Base-by-base conservation (phyloP, 2,888 invertebrate genomes). In the Eristalinus aeneus region DNA sequence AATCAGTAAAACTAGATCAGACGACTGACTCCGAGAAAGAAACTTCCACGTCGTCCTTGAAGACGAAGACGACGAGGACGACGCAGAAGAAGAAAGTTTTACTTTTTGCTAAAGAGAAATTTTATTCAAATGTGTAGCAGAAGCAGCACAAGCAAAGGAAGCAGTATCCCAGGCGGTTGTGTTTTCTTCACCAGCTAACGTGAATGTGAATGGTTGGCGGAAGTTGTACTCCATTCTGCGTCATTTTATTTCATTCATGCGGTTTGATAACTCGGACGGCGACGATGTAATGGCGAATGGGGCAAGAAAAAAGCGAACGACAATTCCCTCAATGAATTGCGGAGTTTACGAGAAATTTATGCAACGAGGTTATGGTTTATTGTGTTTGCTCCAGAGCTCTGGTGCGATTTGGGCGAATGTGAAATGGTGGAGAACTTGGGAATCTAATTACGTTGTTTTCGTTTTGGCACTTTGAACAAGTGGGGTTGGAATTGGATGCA, bases 61-160 rank as follows among this genome's bases (percentile, higher is more conserved):
- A 81, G 81, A 74, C 76, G 56, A 23, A 69, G 77, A 77, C 86
- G 81, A 77, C 77, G 86, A 81, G 73, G 80, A 73, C 58, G 73
- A 72, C 39, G 69, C 65, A 72, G 56, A 56, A 10, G 75, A 76
- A 53, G 80, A 81, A 80, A 86, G 77, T 86, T 86, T 86, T 36
- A 61, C 74, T 77, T 73, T 65, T 39, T n/a, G 12, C 69, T 39
- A 69, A 32, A 22, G 46, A 53, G 36, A 74, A 78, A 63, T 78
- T 82, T 78, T 86, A 86, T 86, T 86, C 82, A 86, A 86, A 86
- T 86, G 74, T 73, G 64, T 53, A 58, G 64, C 56, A 56, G 23
- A 9, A 39, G 9, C 23, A 27, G 34, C 31, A 31, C 53, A 64
- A 61, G 58, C 64, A 61, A 36, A 61, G 32, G 22, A 73, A 75